phyloP scores from a whole-genome alignment of 2,888 invertebrate species.

The Drosophila kambysellisi region DNA sequence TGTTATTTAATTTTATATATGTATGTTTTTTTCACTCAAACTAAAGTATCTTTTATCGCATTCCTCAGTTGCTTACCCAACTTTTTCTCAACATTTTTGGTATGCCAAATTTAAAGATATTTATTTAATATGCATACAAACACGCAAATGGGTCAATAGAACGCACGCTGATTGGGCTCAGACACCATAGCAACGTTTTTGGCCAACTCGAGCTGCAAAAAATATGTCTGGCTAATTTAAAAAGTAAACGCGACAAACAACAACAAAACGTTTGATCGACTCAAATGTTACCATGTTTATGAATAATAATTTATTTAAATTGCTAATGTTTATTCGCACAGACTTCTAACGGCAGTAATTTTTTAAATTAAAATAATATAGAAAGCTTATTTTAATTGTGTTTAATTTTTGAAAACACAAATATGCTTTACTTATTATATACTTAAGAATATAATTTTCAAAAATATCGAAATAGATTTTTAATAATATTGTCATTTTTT shows the following conservation, averaged over 20 bases:
- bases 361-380: too few species aligned
- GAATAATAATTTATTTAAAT: too few species aligned
- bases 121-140: slow-evolving; percentile 42
- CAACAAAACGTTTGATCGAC: slow-evolving; percentile 1
- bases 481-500: neutral
- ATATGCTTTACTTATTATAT: neutral
- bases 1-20: neutral
- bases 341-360: too few species aligned
- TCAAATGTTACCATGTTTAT: slow-evolving; percentile 7
- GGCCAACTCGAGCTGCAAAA: slow-evolving; percentile 41
- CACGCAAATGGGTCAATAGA: slow-evolving; percentile 73
- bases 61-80: neutral
- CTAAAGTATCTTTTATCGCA: neutral
- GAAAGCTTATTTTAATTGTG: too few species aligned
- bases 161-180: slow-evolving; percentile 46
- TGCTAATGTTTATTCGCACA: neutral
- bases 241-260: slow-evolving; percentile 54
- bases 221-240: slow-evolving; percentile 70
- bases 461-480: neutral
- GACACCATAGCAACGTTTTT: slow-evolving; percentile 7
- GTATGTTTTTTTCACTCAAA: neutral
- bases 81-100: slow-evolving; percentile 11
- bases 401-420: too few species aligned
- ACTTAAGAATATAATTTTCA: neutral
- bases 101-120: slow-evolving; percentile 39